Conservation (phyloP, 1,140 invertebrate genomes). For the Solenopsis fugax region DNA sequence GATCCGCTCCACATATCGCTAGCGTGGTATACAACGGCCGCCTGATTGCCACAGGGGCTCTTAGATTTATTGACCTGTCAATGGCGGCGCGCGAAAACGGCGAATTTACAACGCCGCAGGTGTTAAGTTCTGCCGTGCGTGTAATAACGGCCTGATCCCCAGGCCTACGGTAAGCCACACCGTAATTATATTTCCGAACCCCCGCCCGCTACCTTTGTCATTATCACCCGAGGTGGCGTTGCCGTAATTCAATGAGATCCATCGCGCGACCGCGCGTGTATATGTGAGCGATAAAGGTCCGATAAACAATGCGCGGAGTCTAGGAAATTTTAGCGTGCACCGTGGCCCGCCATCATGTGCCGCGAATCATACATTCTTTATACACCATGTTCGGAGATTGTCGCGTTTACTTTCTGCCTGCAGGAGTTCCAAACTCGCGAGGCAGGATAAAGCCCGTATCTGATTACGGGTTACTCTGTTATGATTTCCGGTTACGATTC, state of each 20-base stretch:
- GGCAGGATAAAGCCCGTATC: no score
- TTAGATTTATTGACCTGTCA: conserved; percentile 84
- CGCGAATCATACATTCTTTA: not conserved
- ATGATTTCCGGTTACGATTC: no score
- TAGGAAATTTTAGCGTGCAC: conserved; percentile 53
- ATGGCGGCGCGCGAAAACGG: conserved; percentile 81
- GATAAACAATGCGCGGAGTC: conserved; percentile 58
- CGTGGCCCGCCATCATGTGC: no score
- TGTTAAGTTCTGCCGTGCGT: conserved; percentile 81
- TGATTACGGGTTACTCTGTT: no score
- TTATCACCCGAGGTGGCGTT: conserved; percentile 74
- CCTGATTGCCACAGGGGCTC: conserved; percentile 78
- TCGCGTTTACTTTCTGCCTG: not conserved
- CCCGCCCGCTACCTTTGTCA: conserved; percentile 75
- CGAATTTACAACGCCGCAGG: conserved; percentile 83
- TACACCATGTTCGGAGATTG: not conserved
- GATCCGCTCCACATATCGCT: conserved; percentile 76
- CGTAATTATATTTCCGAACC: conserved; percentile 80
- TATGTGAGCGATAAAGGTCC: conserved; percentile 38
- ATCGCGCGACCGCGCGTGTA: conserved; percentile 52
- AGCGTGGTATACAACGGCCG: conserved; percentile 71
- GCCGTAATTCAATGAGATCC: conserved; percentile 75
- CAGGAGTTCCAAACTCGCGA: no score
- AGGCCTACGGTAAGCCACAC: conserved; percentile 79
- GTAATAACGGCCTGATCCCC: conserved; percentile 77